Evolutionary conservation across 2,888 invertebrate species (phyloP).

Genomic region (Barypeithes pellucidus): DNA sequence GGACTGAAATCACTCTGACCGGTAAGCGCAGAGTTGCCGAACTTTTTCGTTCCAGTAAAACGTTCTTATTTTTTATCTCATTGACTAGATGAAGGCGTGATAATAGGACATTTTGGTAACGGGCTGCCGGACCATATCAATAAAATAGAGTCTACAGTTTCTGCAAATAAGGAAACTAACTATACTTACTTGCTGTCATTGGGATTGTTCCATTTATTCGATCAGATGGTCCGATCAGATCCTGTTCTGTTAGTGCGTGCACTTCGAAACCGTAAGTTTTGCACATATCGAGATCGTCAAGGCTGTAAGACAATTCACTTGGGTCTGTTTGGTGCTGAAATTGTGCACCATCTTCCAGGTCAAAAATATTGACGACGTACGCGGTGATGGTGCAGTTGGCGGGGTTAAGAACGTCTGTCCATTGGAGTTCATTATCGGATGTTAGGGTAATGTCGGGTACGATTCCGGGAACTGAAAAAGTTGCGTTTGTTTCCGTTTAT

Average conservation of each 20-base stretch:
- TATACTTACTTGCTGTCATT: constrained; percentile 26
- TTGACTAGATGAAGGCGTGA: too few species aligned
- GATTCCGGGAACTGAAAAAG: constrained; percentile 31
- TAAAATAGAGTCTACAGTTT: too few species aligned
- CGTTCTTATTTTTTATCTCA: too few species aligned
- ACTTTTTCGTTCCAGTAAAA: too few species aligned
- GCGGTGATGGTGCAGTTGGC: constrained; percentile 26
- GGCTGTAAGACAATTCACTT: background rate
- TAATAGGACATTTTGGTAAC: too few species aligned
- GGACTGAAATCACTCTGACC: too few species aligned
- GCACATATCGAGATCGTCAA: constrained; percentile 37
- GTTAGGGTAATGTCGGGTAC: constrained; percentile 16
- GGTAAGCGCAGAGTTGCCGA: too few species aligned
- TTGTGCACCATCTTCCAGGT: constrained; percentile 12
- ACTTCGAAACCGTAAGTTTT: constrained; percentile 41
- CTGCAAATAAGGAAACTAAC: too few species aligned
- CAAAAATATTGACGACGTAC: constrained; percentile 37
- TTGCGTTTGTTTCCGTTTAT: too few species aligned
- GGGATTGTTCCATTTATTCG: constrained; percentile 7
- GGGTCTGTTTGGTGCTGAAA: constrained; percentile 8
- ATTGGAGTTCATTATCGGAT: constrained; percentile 17
- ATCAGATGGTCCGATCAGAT: constrained; percentile 37
- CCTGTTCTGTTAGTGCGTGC: constrained; percentile 33
- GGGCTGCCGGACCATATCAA: too few species aligned
- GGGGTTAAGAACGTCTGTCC: constrained; percentile 28